A percentile compares a stretch with the other conserved stretches of the same genome.
Evolutionary conservation across 2,888 invertebrate species (phyloP).

Genomic region (Empis stercorea): DNA sequence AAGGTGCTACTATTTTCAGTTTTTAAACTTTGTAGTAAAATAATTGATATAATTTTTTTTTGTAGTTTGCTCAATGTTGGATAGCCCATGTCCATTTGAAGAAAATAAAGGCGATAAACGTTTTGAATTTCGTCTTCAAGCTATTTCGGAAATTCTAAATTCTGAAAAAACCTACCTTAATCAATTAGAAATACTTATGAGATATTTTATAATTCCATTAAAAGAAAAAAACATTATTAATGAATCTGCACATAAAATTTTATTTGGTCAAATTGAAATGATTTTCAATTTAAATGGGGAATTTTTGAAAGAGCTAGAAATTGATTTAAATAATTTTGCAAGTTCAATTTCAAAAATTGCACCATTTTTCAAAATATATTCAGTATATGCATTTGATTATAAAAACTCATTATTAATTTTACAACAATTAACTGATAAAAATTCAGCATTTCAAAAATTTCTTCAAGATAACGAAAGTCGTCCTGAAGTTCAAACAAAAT

Average conservation of each 20-base stretch:
- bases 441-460: constrained; percentile 43
- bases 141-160: constrained; percentile 52
- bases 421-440: constrained; percentile 41
- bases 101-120: constrained; percentile 28
- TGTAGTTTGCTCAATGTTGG: constrained; percentile 43
- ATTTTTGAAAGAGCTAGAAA: constrained; percentile 43
- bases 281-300: constrained; percentile 51
- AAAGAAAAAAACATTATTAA: constrained; percentile 40
- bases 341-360: constrained; percentile 55
- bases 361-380: constrained; percentile 66
- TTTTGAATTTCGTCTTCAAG: constrained; percentile 37
- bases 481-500: constrained; percentile 55
- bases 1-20: constrained; percentile 25
- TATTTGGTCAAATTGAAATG: constrained; percentile 52
- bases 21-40: no score
- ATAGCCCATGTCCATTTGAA: constrained; percentile 17
- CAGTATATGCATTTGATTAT: constrained; percentile 63
- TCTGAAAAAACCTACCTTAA: constrained; percentile 57
- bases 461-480: constrained; percentile 49
- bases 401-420: constrained; percentile 47
- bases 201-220: constrained; percentile 48
- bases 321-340: constrained; percentile 45
- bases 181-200: constrained; percentile 51
- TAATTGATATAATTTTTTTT: constrained; percentile 5
- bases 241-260: constrained; percentile 37